Evolutionary conservation across 2,888 invertebrate species (phyloP), one percentile per base, ranked within the genome.

Genomic region (Brachyptera putata): DNA sequence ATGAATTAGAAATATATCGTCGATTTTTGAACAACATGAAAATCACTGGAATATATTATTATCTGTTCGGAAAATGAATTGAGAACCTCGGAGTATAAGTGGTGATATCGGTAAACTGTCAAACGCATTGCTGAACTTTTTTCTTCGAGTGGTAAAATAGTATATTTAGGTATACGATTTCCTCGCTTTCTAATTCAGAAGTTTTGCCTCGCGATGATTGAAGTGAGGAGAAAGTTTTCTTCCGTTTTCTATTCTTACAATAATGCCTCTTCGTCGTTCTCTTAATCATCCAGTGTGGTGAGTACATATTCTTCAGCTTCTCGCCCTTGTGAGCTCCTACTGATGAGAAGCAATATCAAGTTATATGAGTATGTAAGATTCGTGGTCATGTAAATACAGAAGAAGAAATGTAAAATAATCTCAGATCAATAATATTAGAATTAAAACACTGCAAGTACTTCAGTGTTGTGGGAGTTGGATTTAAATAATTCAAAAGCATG

Each of bases 151-250:
- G 46, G 46, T 46, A 46, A 57, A 57, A 22, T 57, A 21, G 30
- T 57, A 21, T 57, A 57, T 34, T 57, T 46, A 18, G 36, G 21
- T 7, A 46, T 57, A 39, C 21, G 34, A 43, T 21, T 26, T 13
- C 46, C 30, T 26, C 21, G 34, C 18, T 57, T 48, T 36, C 56
- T 21, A 41, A 43, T 41, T 22, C 36, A 18, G 36, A 43, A 24
- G 46, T 57, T 57, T n/a, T 43, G 3, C 46, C 7, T 24, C 18
- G 21, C 24, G 46, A 57, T 43, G 57, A 57, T 48, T 57, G 14
- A 48, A 57, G 57, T 57, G 46, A 22, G 30, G 43, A 30, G n/a
- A 57, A 57, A 57, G 43, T 57, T 56, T 43, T 25, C 34, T 34
- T 25, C 43, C 24, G 13, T 16, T 25, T 39, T 22, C 11, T n/a